A percentile compares a stretch with the other conserved stretches of the same genome.
These are phyloP conservation scores for Discoglossus pictus DNA, from an alignment of 2,797 vertebrate genomes.

Conservation along the genomic window DNA sequence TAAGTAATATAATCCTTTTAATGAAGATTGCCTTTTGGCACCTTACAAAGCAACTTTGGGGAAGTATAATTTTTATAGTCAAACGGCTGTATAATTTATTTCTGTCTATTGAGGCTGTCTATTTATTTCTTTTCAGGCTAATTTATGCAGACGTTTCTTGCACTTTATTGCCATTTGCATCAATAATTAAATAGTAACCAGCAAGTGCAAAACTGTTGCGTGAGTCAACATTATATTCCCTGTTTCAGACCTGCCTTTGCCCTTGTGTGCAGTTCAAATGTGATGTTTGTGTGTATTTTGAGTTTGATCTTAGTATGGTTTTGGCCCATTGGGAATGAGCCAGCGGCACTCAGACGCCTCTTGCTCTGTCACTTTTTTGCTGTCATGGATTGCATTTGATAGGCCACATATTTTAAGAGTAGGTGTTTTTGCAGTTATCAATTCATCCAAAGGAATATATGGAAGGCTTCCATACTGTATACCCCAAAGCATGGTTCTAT, in stretches of 20 bases:
- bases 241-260: too few species aligned
- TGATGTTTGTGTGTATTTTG: too few species aligned
- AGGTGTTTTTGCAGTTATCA: too few species aligned
- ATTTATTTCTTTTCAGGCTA: neutral
- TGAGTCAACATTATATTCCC: constrained; percentile 10
- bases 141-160: constrained; percentile 7
- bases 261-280: too few species aligned
- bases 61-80: neutral
- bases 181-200: constrained; percentile 3
- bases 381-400: too few species aligned
- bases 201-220: neutral
- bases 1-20: constrained; percentile 31
- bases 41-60: neutral
- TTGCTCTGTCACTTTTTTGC: constrained; percentile 2
- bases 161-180: constrained; percentile 1
- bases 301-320: too few species aligned
- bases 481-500: too few species aligned
- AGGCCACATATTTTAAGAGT: too few species aligned
- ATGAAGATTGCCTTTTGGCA: neutral
- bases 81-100: neutral
- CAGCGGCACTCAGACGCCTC: too few species aligned
- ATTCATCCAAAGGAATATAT: too few species aligned
- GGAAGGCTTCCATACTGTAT: too few species aligned
- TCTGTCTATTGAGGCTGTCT: neutral
- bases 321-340: too few species aligned